phyloP scores from a whole-genome alignment of 2,113 vertebrate genomes.

The Connochaetes taurinus region DNA sequence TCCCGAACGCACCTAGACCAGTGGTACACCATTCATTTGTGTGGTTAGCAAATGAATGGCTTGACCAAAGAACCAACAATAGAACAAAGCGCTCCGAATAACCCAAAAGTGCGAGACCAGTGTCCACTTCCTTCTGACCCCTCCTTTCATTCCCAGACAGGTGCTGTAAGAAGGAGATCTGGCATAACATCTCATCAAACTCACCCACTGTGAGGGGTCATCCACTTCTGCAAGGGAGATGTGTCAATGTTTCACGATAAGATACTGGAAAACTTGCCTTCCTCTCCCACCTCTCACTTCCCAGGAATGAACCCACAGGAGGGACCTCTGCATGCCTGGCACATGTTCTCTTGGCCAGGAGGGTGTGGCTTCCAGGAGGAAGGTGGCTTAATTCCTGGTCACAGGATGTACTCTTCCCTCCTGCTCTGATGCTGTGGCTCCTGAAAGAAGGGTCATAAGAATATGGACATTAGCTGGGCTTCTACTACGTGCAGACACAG shows the following conservation, averaged over 20 bases:
- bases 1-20: accelerated
- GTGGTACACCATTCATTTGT: not conserved
- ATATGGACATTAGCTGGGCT: not conserved
- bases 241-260: accelerated
- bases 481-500: accelerated
- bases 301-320: not conserved
- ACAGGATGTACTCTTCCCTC: too few relatives aligned
- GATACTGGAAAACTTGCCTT: not conserved
- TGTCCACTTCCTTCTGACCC: too few relatives aligned
- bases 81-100: not conserved
- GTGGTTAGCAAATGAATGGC: too few relatives aligned
- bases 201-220: accelerated
- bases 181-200: accelerated
- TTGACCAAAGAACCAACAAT: not conserved
- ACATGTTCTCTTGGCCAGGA: not conserved
- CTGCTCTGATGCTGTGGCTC: not conserved
- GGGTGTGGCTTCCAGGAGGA: not conserved
- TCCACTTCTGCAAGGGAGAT: not conserved
- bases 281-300: not conserved
- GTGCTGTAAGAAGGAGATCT: not conserved
- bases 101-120: not conserved
- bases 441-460: too few relatives aligned
- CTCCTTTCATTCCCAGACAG: not conserved
- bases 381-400: not conserved
- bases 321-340: not conserved